These are phyloP conservation scores for Drosophila ustulata DNA, from an alignment of 2,888 invertebrate genomes.

Conservation along the genomic window DNA sequence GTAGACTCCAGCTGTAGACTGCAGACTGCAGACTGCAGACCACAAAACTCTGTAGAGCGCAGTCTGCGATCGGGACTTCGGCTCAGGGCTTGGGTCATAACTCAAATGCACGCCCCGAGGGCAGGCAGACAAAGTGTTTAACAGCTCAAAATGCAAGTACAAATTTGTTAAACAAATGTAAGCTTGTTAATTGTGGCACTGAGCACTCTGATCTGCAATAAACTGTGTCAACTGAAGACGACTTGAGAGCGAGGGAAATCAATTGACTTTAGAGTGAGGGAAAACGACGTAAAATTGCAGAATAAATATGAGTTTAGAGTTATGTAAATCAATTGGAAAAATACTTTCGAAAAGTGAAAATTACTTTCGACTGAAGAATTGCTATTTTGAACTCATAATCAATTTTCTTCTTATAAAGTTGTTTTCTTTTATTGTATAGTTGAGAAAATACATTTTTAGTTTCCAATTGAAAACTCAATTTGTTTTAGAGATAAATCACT, in stretches of 20 bases:
- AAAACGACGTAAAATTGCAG: background rate
- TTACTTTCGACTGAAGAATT: too few species aligned
- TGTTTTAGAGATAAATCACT: too few species aligned
- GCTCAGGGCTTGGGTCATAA: constrained; percentile 53
- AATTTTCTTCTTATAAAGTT: too few species aligned
- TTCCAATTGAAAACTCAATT: too few species aligned
- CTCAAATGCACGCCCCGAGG: constrained; percentile 44
- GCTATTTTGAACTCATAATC: too few species aligned
- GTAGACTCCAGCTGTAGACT: constrained; percentile 12
- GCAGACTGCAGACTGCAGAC: constrained; percentile 10
- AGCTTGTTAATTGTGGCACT: constrained; percentile 22
- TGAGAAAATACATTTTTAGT: too few species aligned
- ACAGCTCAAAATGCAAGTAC: constrained; percentile 33
- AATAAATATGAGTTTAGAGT: background rate
- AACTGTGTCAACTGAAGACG: constrained; percentile 9
- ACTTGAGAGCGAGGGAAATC: background rate
- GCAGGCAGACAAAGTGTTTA: constrained; percentile 28
- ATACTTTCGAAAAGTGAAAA: too few species aligned
- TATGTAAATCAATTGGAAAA: background rate
- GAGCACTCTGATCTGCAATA: background rate
- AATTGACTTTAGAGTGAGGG: background rate
- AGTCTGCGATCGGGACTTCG: constrained; percentile 14
- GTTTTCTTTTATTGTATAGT: too few species aligned
- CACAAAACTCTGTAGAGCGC: constrained; percentile 4
- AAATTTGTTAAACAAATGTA: constrained; percentile 38